Evolutionary conservation across 64 coral and sea anemone genomes (phyloP).

Genomic region (Astreopora myriophthalma): DNA sequence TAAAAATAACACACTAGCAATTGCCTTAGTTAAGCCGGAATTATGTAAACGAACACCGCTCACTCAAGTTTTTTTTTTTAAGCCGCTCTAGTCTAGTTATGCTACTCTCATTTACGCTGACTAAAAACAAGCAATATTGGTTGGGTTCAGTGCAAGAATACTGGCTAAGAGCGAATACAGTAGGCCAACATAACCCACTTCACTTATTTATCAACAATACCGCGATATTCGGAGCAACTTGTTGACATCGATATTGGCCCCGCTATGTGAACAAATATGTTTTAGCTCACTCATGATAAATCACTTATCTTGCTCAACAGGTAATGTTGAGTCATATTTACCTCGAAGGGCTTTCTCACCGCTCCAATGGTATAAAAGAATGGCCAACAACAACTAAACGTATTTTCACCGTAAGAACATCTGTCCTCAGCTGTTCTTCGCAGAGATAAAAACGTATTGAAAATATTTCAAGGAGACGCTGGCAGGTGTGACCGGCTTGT

Average conservation of each 20-base stretch:
- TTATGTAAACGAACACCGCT: no score
- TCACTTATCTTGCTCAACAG: neutral
- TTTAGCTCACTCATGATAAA: constrained; percentile 15
- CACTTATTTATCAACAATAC: constrained; percentile 46
- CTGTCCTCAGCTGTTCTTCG: neutral
- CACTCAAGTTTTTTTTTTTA: neutral
- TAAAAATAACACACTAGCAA: no score
- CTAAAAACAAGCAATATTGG: constrained; percentile 12
- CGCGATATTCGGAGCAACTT: constrained; percentile 12
- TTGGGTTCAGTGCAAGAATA: neutral
- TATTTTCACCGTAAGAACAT: neutral
- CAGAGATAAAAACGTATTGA: neutral
- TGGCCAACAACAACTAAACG: neutral
- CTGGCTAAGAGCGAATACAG: constrained; percentile 7
- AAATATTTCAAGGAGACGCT: neutral
- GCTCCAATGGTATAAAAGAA: neutral
- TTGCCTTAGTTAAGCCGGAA: no score
- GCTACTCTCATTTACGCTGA: neutral
- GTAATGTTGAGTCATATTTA: neutral
- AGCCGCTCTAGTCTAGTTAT: neutral
- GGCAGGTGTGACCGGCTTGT: neutral
- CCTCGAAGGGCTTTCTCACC: neutral
- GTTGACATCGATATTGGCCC: neutral
- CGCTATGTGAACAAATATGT: neutral
- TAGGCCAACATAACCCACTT: constrained; percentile 22